Evolutionary conservation across 2,888 invertebrate species (phyloP), one percentile per base, ranked within the genome.

Genomic region (Agonum fuliginosum): DNA sequence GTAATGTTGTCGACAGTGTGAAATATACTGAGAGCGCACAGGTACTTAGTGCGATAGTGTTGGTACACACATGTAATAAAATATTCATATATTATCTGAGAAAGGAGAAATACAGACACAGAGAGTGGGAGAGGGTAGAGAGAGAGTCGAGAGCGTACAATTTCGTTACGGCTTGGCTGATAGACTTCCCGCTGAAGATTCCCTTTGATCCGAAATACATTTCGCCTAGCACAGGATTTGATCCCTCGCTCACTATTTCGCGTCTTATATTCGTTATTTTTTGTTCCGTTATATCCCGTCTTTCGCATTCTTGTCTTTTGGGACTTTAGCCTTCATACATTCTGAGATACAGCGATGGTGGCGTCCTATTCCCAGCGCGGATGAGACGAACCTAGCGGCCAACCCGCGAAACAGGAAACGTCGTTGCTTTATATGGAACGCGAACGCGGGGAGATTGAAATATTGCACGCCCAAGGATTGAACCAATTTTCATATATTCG

Each of bases 401-500:
- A 62, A 62, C 58, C 85, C 84, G 83, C 85, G 84, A 86, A 85
- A 85, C 85, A 84, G 85, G 85, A 85, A 85, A 84, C 84, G 85
- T 85, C 85, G 85, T 75, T 67, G 75, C 74, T 83, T 84, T 74
- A 74, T 74, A 74, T 75, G 75, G 67, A 67, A 75, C 65, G 43
- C 82, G 80, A 58, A 73, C 73, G 73, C 51, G 48, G 37, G 48
- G 82, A 85, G 85, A 86, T 86, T 86, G 86, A 86, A 85, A 86
- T 86, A 86, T 86, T 85, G 85, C 84, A 84, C 85, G 85, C 85
- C 83, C 84, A 84, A 85, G 85, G 85, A 85, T 85, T 85, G 83
- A 85, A 84, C 85, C 85, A 85, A 85, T 86, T 86, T 86, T 85
- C 85, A 84, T 85, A 84, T 84, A 85, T 85, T 85, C 85, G 83